A percentile compares a stretch with the other conserved stretches of the same genome.
These are phyloP conservation scores for Chrysodeixis includens DNA, from an alignment of 2,888 invertebrate genomes.

Conservation along the genomic window DNA sequence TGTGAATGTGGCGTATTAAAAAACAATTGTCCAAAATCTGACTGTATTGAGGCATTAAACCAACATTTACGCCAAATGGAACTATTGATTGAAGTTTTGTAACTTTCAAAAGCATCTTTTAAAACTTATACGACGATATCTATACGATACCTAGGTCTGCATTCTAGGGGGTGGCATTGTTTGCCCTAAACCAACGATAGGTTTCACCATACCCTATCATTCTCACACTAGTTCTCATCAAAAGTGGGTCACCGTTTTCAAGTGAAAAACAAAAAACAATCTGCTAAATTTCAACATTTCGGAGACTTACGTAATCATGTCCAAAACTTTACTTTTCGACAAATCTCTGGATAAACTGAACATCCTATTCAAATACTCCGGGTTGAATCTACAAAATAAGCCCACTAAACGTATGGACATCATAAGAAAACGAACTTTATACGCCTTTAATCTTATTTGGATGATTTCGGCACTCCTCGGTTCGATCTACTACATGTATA, in stretches of 20 bases:
- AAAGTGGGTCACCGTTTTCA: slow-evolving; percentile 3
- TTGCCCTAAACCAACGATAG: slow-evolving; percentile 29
- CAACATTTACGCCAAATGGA: too few relatives aligned
- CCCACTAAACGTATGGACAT: slow-evolving; percentile 43
- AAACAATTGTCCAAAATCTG: too few relatives aligned
- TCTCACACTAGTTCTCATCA: slow-evolving; percentile 4
- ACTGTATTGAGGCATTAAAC: too few relatives aligned
- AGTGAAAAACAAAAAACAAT: not conserved
- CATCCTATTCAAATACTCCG: slow-evolving; percentile 57
- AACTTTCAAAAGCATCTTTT: too few relatives aligned
- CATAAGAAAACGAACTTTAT: slow-evolving; percentile 57
- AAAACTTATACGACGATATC: not conserved
- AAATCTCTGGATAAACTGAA: slow-evolving; percentile 57
- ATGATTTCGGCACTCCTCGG: slow-evolving; percentile 51
- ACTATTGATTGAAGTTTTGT: too few relatives aligned
- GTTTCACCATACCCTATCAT: not conserved
- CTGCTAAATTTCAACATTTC: too few relatives aligned
- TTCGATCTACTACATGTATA: slow-evolving; percentile 52
- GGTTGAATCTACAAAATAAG: slow-evolving; percentile 54
- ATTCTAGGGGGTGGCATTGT: slow-evolving; percentile 26
- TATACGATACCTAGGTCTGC: slow-evolving; percentile 27
- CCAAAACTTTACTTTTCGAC: slow-evolving; percentile 48
- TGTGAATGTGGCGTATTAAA: too few relatives aligned
- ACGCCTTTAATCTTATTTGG: slow-evolving; percentile 58
- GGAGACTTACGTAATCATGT: slow-evolving; percentile 40